Evolutionary conservation across 2,888 invertebrate genomes (phyloP), one percentile per base, ranked within the genome.

Genomic region (Tetranychus truncatus): DNA sequence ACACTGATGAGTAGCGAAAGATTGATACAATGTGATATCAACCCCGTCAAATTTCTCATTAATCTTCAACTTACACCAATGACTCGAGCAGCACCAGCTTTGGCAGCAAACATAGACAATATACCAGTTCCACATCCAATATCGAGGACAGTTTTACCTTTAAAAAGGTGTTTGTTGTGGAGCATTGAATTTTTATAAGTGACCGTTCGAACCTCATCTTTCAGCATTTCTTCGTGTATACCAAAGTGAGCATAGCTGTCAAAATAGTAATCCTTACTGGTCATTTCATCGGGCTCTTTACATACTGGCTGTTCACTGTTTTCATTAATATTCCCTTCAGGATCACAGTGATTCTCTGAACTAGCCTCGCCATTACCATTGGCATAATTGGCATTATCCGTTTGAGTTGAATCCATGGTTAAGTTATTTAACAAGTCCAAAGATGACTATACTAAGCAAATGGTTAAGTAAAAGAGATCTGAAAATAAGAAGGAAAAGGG

Each of bases 171-270:
- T 85, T 92, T 95, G 84, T 99, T 99, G 86, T 99, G 95, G 82
- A 95, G 95, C 92, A 99, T 97, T 15, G 99, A 95, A 83, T 97
- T 97, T 75, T 96, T 89, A 84, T 99, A 99, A 1, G 97, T 97
- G 77, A 95, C 87, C 20, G 99, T 99, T 75, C 99, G 88, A 45
- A 99, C 95, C 87, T 99, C 97, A 84, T 99, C 99, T 84, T 99
- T 99, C 78, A 99, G 85, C 99, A 99, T 99, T 85, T 99, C 99
- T 85, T 99, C 99, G 82, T 99, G 99, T 81, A 99, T 99, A 72
- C 97, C 99, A 84, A 99, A 99, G 85, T 99, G 99, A 74, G 99
- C 99, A 21, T 99, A 99, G 0, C 97, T 99, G 84, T 99, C 99
- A 83, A 99, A 99, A 83, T 99, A 99, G 84, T 99, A 99, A 83